Evolutionary conservation across 2,888 invertebrate species (phyloP), one percentile per base, ranked within the genome.

Genomic region (Ornithoptera alexandrae): DNA sequence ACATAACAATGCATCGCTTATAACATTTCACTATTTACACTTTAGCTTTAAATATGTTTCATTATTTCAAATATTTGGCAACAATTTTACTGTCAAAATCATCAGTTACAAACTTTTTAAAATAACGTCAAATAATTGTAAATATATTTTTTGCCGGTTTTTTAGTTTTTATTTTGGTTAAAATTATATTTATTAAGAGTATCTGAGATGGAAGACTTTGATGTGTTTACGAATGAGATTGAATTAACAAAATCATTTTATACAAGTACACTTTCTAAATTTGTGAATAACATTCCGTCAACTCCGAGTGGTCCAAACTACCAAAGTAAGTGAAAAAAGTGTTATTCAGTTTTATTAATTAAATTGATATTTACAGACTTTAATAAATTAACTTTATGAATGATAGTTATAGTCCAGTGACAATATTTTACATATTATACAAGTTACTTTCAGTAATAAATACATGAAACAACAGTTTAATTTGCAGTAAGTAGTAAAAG

Each of bases 291-390:
- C 18, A 80, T 80, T 42, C 89, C 90, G 8, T 68, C 78, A 1
- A 89, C 86, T 36, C 92, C 92, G 1, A 89, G 82, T 74, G 90
- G 87, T 65, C 84, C 88, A 0, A 92, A 92, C 78, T 93, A 93
- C 76, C 89, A 93, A 79, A 87, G 93, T 93, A 79, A 87, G 86
- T 42, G 10, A 18, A 53, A 39, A 39, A 39, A 39, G 7, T 39
- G 7, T 39, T 39, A 10, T 10, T 39, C 39, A 10, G 10, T 39
- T 39, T 39, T 39, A 10, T 39, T 39, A 39, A 39, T 39, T 10
- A 39, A 39, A 10, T 39, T 10, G 8, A 39, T 39, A 39, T 10
- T 39, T 10, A 39, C 39, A 39, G 10, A 39, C 39, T 10, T 39
- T 7, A 39, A 39, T 39, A 39, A 39, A 39, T 10, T 7, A 8